Evolutionary conservation across 1,140 invertebrate species (phyloP), one percentile per base, ranked within the genome.

Genomic region (Steinernema feltiae): DNA sequence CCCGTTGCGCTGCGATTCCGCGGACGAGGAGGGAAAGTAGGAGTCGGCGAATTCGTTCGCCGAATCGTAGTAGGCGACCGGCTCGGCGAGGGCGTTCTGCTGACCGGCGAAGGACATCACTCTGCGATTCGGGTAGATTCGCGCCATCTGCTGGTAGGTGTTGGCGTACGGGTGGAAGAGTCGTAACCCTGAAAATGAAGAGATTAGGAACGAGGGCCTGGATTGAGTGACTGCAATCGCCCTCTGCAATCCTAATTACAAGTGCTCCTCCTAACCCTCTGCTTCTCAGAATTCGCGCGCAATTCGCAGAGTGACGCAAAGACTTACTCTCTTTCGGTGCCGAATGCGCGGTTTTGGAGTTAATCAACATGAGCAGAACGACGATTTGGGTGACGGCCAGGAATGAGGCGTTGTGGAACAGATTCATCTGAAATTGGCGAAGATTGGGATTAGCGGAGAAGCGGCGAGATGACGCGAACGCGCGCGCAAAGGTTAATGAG

Each of bases 321-420:
- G 3, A 21, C 53, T 63, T 63, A 63, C 53, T 63, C 53, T 63
- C 53, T 63, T 21, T 27, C 53, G 53, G 24, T n/a, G 53, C 12
- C 53, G 35, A 41, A 41, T 41, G 35, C 35, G 35, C 35, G 18
- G 53, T 63, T 63, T 63, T 63, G 53, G 53, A 63, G 53, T 63
- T 63, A 63, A 63, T 63, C 24, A 63, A 27, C 53, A 63, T 63
- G 53, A 63, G 53, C 53, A 63, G 53, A 27, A 63, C 53, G 53
- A 63, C 53, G 53, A 21, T 63, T 63, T 63, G 53, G 24, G 53
- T 63, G 53, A 63, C 53, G 53, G 53, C 53, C 7, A 63, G 7
- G 24, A 63, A 63, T 21, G 53, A 63, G 15, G 53, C 53, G 53
- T 21, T 63, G 53, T 63, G 53, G 53, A 63, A 63, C 12, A 63